phyloP scores from a whole-genome alignment of 2,888 invertebrate genomes.

The Clostera curtula region DNA sequence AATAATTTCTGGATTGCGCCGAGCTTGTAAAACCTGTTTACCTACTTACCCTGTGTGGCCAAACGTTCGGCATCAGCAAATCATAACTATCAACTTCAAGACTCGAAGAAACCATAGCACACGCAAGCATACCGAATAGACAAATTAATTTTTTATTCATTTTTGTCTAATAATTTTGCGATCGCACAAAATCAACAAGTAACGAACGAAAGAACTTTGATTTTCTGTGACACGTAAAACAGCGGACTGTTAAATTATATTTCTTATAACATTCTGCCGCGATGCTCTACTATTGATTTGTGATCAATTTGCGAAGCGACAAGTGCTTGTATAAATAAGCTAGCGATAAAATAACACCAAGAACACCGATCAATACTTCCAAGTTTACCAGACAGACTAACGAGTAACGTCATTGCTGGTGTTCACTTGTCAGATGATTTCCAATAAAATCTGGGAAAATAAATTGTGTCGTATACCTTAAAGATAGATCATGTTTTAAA shows the following conservation, averaged over 20 bases:
- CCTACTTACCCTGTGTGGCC: conserved; percentile 83
- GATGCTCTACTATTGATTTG: conserved; percentile 20
- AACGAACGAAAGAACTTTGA: neutral
- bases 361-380: conserved; percentile 41
- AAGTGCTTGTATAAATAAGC: conserved; percentile 44
- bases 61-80: conserved; percentile 88
- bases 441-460: neutral
- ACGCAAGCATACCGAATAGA: conserved; percentile 27
- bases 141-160: conserved; percentile 32
- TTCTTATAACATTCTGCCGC: conserved; percentile 4
- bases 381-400: too few species aligned
- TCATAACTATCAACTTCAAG: conserved; percentile 74
- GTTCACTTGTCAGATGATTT: conserved; percentile 26
- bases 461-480: too few species aligned
- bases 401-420: conserved; percentile 45
- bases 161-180: conserved; percentile 6
- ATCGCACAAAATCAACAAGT: conserved; percentile 6
- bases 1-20: too few species aligned
- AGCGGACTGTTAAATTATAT: neutral
- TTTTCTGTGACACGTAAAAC: conserved; percentile 6
- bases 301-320: conserved; percentile 25
- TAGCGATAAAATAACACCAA: conserved; percentile 33
- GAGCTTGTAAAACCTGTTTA: too few species aligned
- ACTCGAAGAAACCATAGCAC: conserved; percentile 25
- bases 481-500: too few species aligned